A percentile compares a stretch with the other conserved stretches of the same genome.
phyloP scores from a whole-genome alignment of 2,797 vertebrate species.

The Arrhamphus sclerolepis region DNA sequence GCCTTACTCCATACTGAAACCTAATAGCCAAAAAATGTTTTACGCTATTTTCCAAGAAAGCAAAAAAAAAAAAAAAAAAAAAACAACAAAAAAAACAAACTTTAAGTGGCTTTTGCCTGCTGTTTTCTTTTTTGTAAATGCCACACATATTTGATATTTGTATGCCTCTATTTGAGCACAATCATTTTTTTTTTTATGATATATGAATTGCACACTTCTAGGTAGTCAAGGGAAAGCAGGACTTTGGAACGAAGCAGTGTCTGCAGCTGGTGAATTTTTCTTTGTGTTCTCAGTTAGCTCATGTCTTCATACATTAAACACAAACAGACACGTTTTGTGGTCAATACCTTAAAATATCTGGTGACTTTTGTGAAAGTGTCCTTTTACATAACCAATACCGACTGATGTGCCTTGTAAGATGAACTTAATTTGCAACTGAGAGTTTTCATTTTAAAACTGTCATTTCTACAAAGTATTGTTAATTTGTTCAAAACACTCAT shows the following conservation, averaged over 20 bases:
- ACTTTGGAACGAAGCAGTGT: conserved; percentile 45
- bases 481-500: conserved; percentile 45
- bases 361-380: conserved; percentile 61
- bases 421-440: conserved; percentile 55
- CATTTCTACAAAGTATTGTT: conserved; percentile 50
- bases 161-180: conserved; percentile 42
- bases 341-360: conserved; percentile 37
- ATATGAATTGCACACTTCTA: conserved; percentile 48
- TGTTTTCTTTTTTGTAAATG: conserved; percentile 6
- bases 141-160: conserved; percentile 20
- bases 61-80: no score
- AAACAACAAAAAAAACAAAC: no score
- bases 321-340: conserved; percentile 28
- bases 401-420: conserved; percentile 75
- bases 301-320: conserved; percentile 55
- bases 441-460: conserved; percentile 50
- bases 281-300: conserved; percentile 16
- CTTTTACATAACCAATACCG: conserved; percentile 49
- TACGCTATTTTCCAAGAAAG: no score
- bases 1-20: conserved; percentile 20
- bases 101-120: no score
- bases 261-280: conserved; percentile 33
- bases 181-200: conserved; percentile 38
- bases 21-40: neutral
- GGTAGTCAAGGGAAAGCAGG: conserved; percentile 53